A percentile compares a stretch with the other conserved stretches of the same genome.
phyloP scores from a whole-genome alignment of 2,113 vertebrate species.

The Cairina moschata region DNA sequence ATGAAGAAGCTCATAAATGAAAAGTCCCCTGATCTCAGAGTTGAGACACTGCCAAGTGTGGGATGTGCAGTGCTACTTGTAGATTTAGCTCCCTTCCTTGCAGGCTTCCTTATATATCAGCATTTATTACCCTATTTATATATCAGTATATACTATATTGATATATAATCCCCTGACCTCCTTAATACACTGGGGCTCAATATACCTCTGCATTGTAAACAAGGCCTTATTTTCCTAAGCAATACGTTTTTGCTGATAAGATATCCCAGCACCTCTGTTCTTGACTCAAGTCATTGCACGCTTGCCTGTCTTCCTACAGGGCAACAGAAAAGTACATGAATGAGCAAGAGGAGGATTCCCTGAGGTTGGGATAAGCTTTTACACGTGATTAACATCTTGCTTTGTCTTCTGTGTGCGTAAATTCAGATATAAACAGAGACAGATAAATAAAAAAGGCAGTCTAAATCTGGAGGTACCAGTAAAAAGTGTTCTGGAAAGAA shows the following conservation, averaged over 20 bases:
- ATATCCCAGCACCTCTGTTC: neutral
- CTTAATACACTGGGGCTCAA: neutral
- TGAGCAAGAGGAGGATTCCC: neutral
- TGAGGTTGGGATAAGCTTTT: neutral
- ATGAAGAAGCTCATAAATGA: neutral
- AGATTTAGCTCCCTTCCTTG: neutral
- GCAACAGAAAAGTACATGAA: neutral
- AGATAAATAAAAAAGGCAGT: neutral
- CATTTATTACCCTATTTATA: no score
- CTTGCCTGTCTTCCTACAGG: neutral
- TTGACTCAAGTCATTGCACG: neutral
- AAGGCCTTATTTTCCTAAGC: neutral
- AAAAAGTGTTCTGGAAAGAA: neutral
- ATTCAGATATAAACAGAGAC: neutral
- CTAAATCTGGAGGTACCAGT: neutral
- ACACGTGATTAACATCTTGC: neutral
- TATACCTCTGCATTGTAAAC: neutral
- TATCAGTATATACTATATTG: no score
- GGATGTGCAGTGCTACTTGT: neutral
- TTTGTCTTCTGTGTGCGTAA: neutral
- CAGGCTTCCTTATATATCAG: neutral
- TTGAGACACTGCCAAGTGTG: neutral
- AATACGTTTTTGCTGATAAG: neutral
- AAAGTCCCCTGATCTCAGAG: neutral
- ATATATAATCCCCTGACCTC: fast-evolving